Evolutionary conservation across 1,140 invertebrate species (phyloP).

Genomic region (Asobara japonica): DNA sequence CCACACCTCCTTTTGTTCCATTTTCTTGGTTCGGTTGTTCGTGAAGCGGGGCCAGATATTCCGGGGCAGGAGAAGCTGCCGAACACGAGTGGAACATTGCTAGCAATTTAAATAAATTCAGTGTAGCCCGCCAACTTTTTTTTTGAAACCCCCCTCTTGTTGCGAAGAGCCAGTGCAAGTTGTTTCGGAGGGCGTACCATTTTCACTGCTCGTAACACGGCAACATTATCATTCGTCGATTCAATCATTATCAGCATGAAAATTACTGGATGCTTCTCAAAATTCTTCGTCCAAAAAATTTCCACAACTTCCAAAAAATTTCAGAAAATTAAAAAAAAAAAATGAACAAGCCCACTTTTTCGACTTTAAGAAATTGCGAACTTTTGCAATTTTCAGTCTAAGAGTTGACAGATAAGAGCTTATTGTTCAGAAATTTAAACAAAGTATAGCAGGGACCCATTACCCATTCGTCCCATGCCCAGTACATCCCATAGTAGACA

Average conservation of each 20-base stretch:
- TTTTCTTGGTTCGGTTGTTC: conserved; percentile 6
- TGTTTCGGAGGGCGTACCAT: not conserved
- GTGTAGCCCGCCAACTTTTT: not conserved
- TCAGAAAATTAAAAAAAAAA: not conserved
- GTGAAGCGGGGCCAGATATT: conserved; percentile 1
- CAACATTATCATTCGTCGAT: conserved; percentile 1
- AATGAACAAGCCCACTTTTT: no score
- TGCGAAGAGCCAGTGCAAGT: conserved; percentile 3
- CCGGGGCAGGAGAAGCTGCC: conserved; percentile 59
- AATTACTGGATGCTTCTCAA: not conserved
- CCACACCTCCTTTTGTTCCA: conserved; percentile 6
- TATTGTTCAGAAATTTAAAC: no score
- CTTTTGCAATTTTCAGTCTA: no score
- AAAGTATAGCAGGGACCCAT: no score
- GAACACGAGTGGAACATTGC: conserved; percentile 64
- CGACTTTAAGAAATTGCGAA: no score
- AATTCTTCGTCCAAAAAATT: no score
- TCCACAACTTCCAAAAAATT: not conserved
- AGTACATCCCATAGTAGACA: no score
- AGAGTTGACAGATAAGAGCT: no score
- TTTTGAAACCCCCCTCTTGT: not conserved
- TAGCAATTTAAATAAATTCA: conserved; percentile 67
- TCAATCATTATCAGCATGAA: not conserved
- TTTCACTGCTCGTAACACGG: not conserved
- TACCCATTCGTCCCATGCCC: no score